Base-by-base conservation (phyloP, 2,888 invertebrate genomes). In the Drosophila testacea region DNA sequence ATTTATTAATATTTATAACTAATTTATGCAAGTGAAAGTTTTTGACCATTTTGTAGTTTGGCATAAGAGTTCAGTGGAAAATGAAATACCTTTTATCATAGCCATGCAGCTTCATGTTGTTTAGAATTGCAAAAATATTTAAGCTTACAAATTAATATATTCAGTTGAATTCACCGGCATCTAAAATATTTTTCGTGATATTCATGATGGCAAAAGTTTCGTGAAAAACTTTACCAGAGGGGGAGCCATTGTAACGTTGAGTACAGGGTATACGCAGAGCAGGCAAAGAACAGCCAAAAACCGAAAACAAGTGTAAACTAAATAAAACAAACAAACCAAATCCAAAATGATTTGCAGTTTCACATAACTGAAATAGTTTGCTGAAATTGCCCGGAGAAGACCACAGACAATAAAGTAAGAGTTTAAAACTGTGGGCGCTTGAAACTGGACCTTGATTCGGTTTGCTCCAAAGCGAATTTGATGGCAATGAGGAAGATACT, bases 321-420 rank as follows among this genome's bases (percentile, higher is more conserved):
- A 65, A 61, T 63, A 65, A 68, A 67, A 59, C 69, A 72, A 67
- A 70, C 74, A 61, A 70, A 71, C 41, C 60, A 66, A 69, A 67
- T 28, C 55, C 55, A 61, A 70, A 55, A 59, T 70, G 56, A 77
- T 81, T 71, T 86, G 69, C 81, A 86, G 77, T 71, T 77, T 67
- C 48, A 65, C 69, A 79, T 81, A 70, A 56, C 71, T 74, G 27
- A 65, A 74, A 83, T 81, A 83, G 81, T 81, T 81, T 65, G 50
- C 44, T 41, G 22, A 61, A 77, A 69, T 57, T 30, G 50, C 47
- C 61, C 50, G 44, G 51, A 34, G 44, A 22, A 22, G 30, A 42
- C 57, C 71, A 62, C 82, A 74, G 60, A 61, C 67, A 79, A 63
- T 75, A 48, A 57, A 64, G 52, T 55, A 62, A 61, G 52, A 50